phyloP scores from a whole-genome alignment of 2,888 invertebrate genomes.

The Priocnemis perturbator region DNA sequence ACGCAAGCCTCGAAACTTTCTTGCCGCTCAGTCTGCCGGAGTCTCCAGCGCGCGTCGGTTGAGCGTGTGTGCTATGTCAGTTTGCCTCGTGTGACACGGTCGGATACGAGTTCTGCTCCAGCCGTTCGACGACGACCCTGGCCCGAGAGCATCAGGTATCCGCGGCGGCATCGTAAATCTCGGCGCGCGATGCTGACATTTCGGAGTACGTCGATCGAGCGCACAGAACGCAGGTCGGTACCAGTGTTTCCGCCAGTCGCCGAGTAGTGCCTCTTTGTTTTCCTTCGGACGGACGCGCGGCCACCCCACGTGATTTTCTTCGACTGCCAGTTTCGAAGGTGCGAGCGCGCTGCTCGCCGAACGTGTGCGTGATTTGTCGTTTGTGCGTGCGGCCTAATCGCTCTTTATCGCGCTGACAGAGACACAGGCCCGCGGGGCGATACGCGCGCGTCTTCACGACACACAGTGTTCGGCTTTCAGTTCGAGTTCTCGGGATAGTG shows the following conservation, averaged over 20 bases:
- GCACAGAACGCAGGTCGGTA: too few species aligned
- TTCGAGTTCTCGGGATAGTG: too few species aligned
- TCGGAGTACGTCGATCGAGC: too few species aligned
- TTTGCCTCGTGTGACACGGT: constrained; percentile 34
- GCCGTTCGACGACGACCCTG: constrained; percentile 2
- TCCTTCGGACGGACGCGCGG: constrained; percentile 1
- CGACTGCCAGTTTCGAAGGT: neutral
- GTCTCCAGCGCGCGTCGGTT: constrained; percentile 60
- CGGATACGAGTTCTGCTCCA: constrained; percentile 37
- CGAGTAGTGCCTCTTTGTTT: too few species aligned
- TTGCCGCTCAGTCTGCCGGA: constrained; percentile 67
- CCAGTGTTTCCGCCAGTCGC: too few species aligned
- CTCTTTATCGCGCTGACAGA: neutral
- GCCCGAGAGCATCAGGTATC: too few species aligned
- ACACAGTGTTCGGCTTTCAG: too few species aligned
- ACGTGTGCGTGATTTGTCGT: neutral
- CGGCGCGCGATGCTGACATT: too few species aligned
- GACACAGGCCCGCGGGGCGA: too few species aligned
- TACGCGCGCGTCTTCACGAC: too few species aligned
- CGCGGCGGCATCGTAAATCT: too few species aligned
- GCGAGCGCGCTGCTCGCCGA: neutral
- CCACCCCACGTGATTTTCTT: constrained; percentile 7
- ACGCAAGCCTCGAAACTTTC: constrained; percentile 55
- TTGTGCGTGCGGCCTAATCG: neutral
- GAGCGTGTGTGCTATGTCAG: constrained; percentile 24